Conservation (phyloP, 2,888 invertebrate genomes). For the Leistus spinibarbis region DNA sequence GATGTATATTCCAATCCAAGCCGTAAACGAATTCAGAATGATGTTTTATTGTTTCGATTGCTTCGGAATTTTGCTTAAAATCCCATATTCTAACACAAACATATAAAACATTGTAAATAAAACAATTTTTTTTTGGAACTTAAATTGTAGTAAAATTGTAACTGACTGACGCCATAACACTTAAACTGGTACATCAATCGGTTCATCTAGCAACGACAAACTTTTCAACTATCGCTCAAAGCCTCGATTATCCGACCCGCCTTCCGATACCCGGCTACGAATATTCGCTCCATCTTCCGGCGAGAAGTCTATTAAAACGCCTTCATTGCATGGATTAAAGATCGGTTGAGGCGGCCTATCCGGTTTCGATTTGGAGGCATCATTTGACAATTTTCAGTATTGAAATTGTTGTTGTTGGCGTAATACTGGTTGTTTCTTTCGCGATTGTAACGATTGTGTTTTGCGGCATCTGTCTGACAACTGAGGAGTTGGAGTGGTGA, state of each 20-base stretch:
- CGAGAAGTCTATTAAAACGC: slow-evolving; percentile 76
- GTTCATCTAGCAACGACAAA: slow-evolving; percentile 71
- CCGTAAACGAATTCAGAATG: slow-evolving; percentile 90
- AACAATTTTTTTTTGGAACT: no score
- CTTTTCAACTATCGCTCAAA: slow-evolving; percentile 45
- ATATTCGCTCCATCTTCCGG: slow-evolving; percentile 57
- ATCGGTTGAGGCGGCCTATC: slow-evolving; percentile 57
- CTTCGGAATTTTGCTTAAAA: slow-evolving; percentile 68
- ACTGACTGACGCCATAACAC: slow-evolving; percentile 77
- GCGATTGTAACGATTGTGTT: slow-evolving; percentile 47
- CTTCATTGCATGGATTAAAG: slow-evolving; percentile 58
- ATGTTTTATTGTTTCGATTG: slow-evolving; percentile 74
- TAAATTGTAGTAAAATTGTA: slow-evolving; percentile 84
- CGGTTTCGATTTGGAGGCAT: slow-evolving; percentile 52
- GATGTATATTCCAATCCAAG: slow-evolving; percentile 77
- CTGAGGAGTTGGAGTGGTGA: slow-evolving; percentile 53
- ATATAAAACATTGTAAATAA: no score
- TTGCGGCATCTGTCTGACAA: slow-evolving; percentile 53
- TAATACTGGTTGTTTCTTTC: slow-evolving; percentile 44
- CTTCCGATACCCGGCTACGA: slow-evolving; percentile 23
- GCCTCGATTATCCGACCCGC: no score
- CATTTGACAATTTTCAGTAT: slow-evolving; percentile 78
- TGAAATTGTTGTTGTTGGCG: slow-evolving; percentile 70
- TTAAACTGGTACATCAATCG: slow-evolving; percentile 73
- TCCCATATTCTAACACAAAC: slow-evolving; percentile 74